Evolutionary conservation across 2,113 vertebrate genomes (phyloP), one percentile per base, ranked within the genome.

Genomic region (Balaenoptera acutorostrata): DNA sequence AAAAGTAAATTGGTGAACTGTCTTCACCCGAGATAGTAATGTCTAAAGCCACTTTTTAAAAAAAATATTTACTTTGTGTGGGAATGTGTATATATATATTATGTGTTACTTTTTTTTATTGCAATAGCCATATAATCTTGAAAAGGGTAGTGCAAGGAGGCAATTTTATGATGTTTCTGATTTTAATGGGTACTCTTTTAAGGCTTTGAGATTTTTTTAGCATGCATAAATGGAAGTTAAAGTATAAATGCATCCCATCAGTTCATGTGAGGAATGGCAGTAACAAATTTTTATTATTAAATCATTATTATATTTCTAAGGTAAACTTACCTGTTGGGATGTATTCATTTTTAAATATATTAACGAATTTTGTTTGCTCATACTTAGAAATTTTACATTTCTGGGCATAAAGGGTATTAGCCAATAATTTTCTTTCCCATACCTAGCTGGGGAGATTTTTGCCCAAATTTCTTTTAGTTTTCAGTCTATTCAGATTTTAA

Each of bases 321-420:
- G 44, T 94, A 89, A 96, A 72, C 15, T 21, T 71, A 49, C 46
- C 31, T 74, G 12, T 93, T 94, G 59, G 49, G 17, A 96, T 46
- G 39, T 39, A 95, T 68, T 93, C 9, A 41, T 80, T 96, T 86
- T 71, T 57, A 72, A 95, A 90, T 77, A 83, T 64, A 90, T 25
- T 88, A 31, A 89, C 57, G 23, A 44, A 59, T 72, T 96, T 82
- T 93, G 21, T 63, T 86, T 55, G 49, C n/a, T 82, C 25, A 71
- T 82, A 68, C 25, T 92, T 95, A 93, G 39, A 77, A 93, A 94
- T 57, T 64, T 84, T 84, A 72, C 63, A 68, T 52, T 80, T 93
- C 49, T 69, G 8, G 81, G 1, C 66, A 68, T 81, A 41, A 81
- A 80, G 7, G 5, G 18, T 92, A 74, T 75, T 81, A 33, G 14